These are phyloP conservation scores for Lepidotrigona ventralis DNA, from an alignment of 1,140 invertebrate genomes.

Conservation along the genomic window DNA sequence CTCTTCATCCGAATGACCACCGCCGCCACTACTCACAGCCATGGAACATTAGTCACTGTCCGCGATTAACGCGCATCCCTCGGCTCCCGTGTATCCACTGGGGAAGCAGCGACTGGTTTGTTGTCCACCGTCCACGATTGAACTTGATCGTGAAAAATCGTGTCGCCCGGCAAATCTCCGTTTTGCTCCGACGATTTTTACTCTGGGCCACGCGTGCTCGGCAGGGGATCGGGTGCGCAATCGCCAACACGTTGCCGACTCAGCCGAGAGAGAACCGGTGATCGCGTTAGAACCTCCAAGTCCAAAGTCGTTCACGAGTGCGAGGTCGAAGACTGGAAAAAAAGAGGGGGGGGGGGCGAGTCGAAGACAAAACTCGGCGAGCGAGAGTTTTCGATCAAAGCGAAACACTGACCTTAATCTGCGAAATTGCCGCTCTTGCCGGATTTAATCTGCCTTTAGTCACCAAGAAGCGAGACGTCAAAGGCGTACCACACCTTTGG, in stretches of 20 bases:
- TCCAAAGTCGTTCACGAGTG: constrained; percentile 6
- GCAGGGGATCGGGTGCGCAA: not conserved
- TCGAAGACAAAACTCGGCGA: not conserved
- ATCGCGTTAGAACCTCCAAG: not conserved
- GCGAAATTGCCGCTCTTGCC: constrained; percentile 19
- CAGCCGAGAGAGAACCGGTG: not conserved
- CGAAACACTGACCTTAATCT: constrained; percentile 38
- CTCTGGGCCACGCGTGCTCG: not conserved
- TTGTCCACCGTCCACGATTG: constrained; percentile 50
- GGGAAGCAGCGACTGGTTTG: constrained; percentile 13
- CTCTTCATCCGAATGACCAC: constrained; percentile 49
- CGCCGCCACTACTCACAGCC: constrained; percentile 34
- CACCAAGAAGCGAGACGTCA: constrained; percentile 22
- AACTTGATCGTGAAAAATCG: constrained; percentile 64
- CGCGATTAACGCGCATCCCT: constrained; percentile 63
- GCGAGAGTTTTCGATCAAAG: constrained; percentile 3
- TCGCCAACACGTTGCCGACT: not conserved
- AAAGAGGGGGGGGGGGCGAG: not conserved
- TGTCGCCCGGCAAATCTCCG: constrained; percentile 8
- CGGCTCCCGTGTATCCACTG: constrained; percentile 28
- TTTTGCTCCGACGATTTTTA: constrained; percentile 29
- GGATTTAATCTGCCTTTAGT: not conserved
- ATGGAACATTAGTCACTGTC: constrained; percentile 62
- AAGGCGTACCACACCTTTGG: not conserved
- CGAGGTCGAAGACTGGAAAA: not conserved